phyloP scores from a whole-genome alignment of 2,888 invertebrate genomes.

The Diabrotica balteata region DNA sequence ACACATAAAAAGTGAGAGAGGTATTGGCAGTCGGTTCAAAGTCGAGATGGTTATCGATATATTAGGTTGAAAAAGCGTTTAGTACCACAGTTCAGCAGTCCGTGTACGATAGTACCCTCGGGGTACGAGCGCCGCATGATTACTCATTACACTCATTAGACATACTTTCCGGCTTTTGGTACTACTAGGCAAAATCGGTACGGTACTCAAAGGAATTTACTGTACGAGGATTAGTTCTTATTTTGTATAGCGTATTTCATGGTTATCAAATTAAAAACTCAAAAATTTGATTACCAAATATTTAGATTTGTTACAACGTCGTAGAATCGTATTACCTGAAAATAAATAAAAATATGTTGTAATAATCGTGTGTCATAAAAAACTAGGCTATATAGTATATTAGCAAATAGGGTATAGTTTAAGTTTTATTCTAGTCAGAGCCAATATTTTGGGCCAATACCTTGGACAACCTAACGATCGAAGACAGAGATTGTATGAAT shows the following conservation, averaged over 20 bases:
- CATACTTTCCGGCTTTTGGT: constrained; percentile 29
- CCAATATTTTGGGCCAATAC: too few relatives aligned
- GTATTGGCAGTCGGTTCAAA: constrained; percentile 20
- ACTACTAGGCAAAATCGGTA: constrained; percentile 34
- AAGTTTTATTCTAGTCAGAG: too few relatives aligned
- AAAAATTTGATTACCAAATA: too few relatives aligned
- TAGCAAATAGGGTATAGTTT: too few relatives aligned
- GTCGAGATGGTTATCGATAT: constrained; percentile 26
- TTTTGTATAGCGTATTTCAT: not conserved
- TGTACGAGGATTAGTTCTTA: constrained; percentile 20
- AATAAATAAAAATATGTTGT: too few relatives aligned
- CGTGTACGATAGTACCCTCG: constrained; percentile 14
- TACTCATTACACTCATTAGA: constrained; percentile 43
- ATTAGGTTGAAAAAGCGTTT: constrained; percentile 21
- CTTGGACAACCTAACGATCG: too few relatives aligned
- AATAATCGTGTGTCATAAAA: too few relatives aligned
- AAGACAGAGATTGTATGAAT: too few relatives aligned
- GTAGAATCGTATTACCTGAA: too few relatives aligned
- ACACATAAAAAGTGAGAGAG: constrained; percentile 11
- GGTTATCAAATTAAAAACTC: too few relatives aligned
- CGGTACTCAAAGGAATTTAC: constrained; percentile 20
- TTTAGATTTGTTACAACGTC: too few relatives aligned
- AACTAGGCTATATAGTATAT: too few relatives aligned
- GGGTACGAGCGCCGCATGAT: constrained; percentile 39
- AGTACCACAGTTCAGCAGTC: constrained; percentile 24